Evolutionary conservation across 2,888 invertebrate genomes (phyloP).

Genomic region (Pediacus dermestoides): DNA sequence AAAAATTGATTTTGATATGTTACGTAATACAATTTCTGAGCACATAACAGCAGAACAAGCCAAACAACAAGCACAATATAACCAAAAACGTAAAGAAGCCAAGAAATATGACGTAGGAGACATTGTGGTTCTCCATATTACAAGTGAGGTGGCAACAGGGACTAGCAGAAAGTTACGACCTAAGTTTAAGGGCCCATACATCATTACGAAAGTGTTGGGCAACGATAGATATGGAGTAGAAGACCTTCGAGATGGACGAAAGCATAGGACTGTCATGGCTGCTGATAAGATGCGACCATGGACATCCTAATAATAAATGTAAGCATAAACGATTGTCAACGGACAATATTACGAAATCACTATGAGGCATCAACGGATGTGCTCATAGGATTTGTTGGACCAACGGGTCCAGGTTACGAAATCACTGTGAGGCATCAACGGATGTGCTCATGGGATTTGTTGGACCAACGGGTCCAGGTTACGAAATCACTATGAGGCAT

Average conservation of each 20-base stretch:
- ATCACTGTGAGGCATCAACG: no score
- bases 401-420: no score
- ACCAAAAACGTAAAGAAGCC: conserved; percentile 2
- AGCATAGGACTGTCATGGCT: not conserved
- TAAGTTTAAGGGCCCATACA: conserved; percentile 18
- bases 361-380: no score
- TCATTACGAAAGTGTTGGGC: not conserved
- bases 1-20: conserved; percentile 14
- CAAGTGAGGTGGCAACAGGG: conserved; percentile 15
- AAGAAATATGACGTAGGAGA: conserved; percentile 14
- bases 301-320: not conserved
- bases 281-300: conserved; percentile 9
- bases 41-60: conserved; percentile 17
- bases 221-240: conserved; percentile 4
- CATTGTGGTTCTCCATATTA: conserved; percentile 19
- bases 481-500: no score
- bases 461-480: no score
- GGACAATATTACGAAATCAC: no score
- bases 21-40: conserved; percentile 13
- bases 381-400: no score
- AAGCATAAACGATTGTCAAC: no score
- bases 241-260: not conserved
- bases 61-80: conserved; percentile 18
- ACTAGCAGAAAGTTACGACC: conserved; percentile 16
- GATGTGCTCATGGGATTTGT: no score